Base-by-base conservation (phyloP, 2,113 vertebrate species). In the Zootoca vivipara region DNA sequence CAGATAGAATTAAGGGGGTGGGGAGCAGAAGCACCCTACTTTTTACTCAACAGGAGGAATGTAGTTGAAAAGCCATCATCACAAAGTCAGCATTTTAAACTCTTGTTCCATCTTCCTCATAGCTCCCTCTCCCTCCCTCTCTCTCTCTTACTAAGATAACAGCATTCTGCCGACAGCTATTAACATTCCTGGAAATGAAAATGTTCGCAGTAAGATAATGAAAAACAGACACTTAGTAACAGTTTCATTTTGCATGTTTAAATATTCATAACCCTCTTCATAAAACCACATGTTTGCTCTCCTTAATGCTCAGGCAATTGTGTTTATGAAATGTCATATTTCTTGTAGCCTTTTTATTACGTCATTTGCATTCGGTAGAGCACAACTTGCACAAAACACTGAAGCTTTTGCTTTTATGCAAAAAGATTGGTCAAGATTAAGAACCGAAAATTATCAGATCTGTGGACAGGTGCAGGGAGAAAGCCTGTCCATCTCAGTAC, bases 261-360 rank as follows among this genome's bases (percentile, higher is more conserved):
- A 97, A 97, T 97, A 96, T 97, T 96, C 94, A 97, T 96, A 95
- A 93, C 92, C 92, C 90, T 94, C 94, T 95, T 95, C 93, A 96
- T 95, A 96, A 97, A 94, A 94, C 93, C 93, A 95, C 91, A 96
- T 92, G 94, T 94, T 96, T 96, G 90, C 92, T 95, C 90, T 95
- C 94, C 91, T 94, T 92, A 62, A 96, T 94, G 91, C 93, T 92
- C 85, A 77, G 93, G 90, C 92, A 90, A 95, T 92, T 90, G 92
- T 91, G 93, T 87, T 97, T 97, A 97, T 96, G 96, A 96, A 97
- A 95, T 30, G 91, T 94, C 94, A 85, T 95, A 95, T 96, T 97
- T 97, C 96, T 96, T 93, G 82, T 6, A 78, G 88, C 64, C 83
- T 87, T 81, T 90, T 95, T 90, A 83, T 91, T 92, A 90, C 89